These are phyloP conservation scores for Dryobotodes eremita DNA, from an alignment of 2,888 invertebrate genomes.

Conservation along the genomic window DNA sequence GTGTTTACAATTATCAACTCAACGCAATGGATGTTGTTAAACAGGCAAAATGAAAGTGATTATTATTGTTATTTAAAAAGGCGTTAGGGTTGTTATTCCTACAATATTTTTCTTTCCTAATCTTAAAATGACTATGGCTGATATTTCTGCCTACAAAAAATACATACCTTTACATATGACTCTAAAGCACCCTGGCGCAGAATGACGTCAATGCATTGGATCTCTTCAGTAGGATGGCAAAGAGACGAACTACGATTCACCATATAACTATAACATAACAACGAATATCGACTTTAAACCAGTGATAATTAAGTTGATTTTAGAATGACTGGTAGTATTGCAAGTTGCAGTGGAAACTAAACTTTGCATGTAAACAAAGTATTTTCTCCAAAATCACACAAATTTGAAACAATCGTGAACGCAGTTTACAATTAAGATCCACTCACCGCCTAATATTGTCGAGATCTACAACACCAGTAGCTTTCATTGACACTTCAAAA, in stretches of 20 bases:
- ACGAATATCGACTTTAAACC: background rate
- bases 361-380: background rate
- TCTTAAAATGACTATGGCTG: background rate
- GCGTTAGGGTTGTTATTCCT: background rate
- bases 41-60: background rate
- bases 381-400: background rate
- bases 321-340: background rate
- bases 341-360: background rate
- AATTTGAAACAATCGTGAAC: background rate
- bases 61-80: constrained; percentile 3
- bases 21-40: background rate
- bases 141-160: background rate
- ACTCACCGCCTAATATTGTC: constrained; percentile 81
- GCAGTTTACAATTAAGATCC: background rate
- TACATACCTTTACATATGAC: constrained; percentile 88
- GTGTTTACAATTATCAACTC: background rate
- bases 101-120: no score
- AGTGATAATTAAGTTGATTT: constrained; percentile 4
- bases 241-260: constrained; percentile 78
- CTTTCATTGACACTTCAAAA: constrained; percentile 89
- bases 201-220: constrained; percentile 96
- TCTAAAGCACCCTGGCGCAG: constrained; percentile 94
- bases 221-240: constrained; percentile 89
- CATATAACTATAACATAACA: constrained; percentile 81
- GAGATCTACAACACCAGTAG: constrained; percentile 90